phyloP scores from a whole-genome alignment of 2,888 invertebrate species.

The Ectemnius cavifrons region DNA sequence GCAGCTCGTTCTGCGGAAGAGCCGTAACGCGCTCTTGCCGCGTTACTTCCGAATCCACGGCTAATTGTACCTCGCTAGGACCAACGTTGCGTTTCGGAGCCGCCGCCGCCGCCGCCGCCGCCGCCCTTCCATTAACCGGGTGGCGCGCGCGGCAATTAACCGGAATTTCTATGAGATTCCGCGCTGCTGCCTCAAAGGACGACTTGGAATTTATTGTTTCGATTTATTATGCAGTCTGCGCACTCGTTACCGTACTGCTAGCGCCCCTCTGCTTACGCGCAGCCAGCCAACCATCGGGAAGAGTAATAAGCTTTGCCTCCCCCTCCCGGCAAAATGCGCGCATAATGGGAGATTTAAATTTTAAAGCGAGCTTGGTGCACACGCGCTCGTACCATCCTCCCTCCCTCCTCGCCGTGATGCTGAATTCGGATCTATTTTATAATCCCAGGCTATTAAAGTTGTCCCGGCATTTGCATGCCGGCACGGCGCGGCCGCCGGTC shows the following conservation, averaged over 20 bases:
- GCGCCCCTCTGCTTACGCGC: slow-evolving; percentile 8
- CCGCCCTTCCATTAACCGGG: slow-evolving; percentile 52
- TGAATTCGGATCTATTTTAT: slow-evolving; percentile 59
- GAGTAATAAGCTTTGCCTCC: slow-evolving; percentile 43
- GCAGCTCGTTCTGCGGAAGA: neutral
- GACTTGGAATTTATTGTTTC: slow-evolving; percentile 54
- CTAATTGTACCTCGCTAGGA: slow-evolving; percentile 49
- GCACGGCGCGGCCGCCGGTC: slow-evolving; percentile 8
- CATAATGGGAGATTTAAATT: slow-evolving; percentile 61
- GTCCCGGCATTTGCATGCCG: slow-evolving; percentile 50
- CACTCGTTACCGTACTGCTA: slow-evolving; percentile 35
- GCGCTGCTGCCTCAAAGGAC: slow-evolving; percentile 44
- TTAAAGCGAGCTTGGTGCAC: slow-evolving; percentile 35
- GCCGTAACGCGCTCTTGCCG: slow-evolving; percentile 12
- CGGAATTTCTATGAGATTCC: slow-evolving; percentile 52
- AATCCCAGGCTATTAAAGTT: slow-evolving; percentile 58
- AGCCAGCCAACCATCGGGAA: slow-evolving; percentile 7
- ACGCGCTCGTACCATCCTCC: slow-evolving; percentile 13
- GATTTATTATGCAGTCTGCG: slow-evolving; percentile 56
- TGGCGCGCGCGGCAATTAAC: slow-evolving; percentile 51
- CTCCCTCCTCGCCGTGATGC: slow-evolving; percentile 24
- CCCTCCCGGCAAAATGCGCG: slow-evolving; percentile 38
- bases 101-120: slow-evolving; percentile 39
- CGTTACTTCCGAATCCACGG: slow-evolving; percentile 47
- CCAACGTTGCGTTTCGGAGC: slow-evolving; percentile 30